Percentiles rank a stretch among this genome's conserved stretches.
Evolutionary conservation across 2,113 vertebrate species (phyloP).

Genomic region (Canis aureus): DNA sequence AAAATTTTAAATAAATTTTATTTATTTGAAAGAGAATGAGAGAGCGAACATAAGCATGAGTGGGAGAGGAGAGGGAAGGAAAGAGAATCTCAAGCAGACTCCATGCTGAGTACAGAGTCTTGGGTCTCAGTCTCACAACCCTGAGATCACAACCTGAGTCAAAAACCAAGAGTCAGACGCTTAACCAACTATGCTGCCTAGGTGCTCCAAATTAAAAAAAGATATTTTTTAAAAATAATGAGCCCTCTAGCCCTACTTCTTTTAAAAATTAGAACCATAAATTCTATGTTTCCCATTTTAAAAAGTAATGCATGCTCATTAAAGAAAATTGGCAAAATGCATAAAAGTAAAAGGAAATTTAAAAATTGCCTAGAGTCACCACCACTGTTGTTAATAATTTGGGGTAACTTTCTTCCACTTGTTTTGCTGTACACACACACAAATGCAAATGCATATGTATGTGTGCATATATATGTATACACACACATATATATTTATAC

Average conservation of each 20-base stretch:
- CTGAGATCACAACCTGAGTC: not conserved
- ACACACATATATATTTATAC: too few relatives aligned
- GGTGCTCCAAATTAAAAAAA: not conserved
- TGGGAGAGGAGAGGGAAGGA: not conserved
- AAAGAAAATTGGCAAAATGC: not conserved
- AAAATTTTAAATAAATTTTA: not conserved
- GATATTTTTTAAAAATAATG: not conserved
- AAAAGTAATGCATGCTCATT: not conserved
- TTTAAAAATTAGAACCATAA: constrained; percentile 33
- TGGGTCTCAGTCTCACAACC: not conserved
- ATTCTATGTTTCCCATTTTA: not conserved
- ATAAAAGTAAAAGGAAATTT: constrained; percentile 11
- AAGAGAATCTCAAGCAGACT: not conserved
- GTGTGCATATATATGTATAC: not conserved
- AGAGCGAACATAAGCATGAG: not conserved
- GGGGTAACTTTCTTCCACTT: not conserved
- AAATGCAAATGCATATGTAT: not conserved
- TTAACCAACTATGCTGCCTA: not conserved
- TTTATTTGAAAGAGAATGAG: not conserved
- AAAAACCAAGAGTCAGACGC: not conserved
- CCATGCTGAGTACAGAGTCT: not conserved
- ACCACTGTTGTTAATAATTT: not conserved
- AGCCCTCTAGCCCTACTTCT: not conserved
- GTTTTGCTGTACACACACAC: not conserved
- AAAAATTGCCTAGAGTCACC: not conserved